Percentiles rank a stretch among this genome's conserved stretches.
Conservation (phyloP, 2,797 vertebrate species). For the Trachurus trachurus region DNA sequence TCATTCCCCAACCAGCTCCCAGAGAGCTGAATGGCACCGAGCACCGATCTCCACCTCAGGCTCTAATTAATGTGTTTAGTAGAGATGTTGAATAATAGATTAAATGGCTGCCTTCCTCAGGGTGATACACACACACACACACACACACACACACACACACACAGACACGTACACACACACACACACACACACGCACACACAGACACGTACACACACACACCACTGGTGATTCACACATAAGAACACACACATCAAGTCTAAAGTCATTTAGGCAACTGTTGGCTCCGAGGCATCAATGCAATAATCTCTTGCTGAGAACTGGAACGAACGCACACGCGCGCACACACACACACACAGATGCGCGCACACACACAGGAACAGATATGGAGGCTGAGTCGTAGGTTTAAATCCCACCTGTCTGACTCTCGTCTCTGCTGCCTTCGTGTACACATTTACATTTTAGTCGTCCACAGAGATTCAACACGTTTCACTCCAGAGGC, state of each 20-base stretch:
- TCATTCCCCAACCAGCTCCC: background rate
- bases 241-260: slow-evolving; percentile 15
- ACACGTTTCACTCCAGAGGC: slow-evolving; percentile 16
- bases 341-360: slow-evolving; percentile 15
- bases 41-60: slow-evolving; percentile 29
- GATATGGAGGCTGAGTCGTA: slow-evolving; percentile 5
- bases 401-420: slow-evolving; percentile 42
- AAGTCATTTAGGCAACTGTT: slow-evolving; percentile 54
- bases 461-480: slow-evolving; percentile 36
- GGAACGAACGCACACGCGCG: slow-evolving; percentile 5
- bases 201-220: background rate
- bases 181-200: slow-evolving; percentile 32
- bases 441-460: slow-evolving; percentile 37
- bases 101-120: slow-evolving; percentile 56
- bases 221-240: background rate
- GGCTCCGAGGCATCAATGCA: slow-evolving; percentile 50
- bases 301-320: slow-evolving; percentile 59
- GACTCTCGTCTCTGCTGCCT: slow-evolving; percentile 16
- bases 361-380: background rate
- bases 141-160: slow-evolving; percentile 33
- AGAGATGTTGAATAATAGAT: slow-evolving; percentile 66
- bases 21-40: background rate
- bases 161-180: background rate
- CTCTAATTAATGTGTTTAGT: slow-evolving; percentile 68
- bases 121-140: slow-evolving; percentile 19